Evolutionary conservation across 2,797 vertebrate species (phyloP).

Genomic region (Gymnoscopelus braueri): DNA sequence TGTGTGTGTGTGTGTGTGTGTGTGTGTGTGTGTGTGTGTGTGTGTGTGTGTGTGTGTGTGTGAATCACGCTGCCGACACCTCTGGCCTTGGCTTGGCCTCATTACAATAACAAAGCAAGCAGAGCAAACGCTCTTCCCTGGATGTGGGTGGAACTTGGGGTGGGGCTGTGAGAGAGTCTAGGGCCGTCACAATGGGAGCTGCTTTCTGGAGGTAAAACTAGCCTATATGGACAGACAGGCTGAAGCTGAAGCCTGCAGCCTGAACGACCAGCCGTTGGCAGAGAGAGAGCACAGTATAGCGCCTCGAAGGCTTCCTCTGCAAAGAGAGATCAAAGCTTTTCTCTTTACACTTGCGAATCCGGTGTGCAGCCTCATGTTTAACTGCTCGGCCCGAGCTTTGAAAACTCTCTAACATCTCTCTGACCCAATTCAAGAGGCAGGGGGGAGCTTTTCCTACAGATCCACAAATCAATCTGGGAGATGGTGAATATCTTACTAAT

Average conservation of each 20-base stretch:
- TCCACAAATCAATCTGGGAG: conserved; percentile 25
- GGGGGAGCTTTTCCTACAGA: conserved; percentile 16
- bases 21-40: conserved; percentile 18
- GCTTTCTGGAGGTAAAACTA: conserved; percentile 58
- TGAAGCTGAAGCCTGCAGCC: conserved; percentile 51
- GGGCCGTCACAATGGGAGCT: conserved; percentile 53
- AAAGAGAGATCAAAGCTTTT: conserved; percentile 63
- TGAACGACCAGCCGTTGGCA: conserved; percentile 46
- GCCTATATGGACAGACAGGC: conserved; percentile 26
- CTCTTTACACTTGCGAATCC: conserved; percentile 36
- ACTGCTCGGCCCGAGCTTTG: conserved; percentile 26
- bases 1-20: conserved; percentile 17
- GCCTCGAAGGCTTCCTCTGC: conserved; percentile 46
- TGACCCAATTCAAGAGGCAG: conserved; percentile 41
- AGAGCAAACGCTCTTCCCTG: conserved; percentile 46
- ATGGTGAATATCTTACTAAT: conserved; percentile 20
- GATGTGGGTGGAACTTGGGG: conserved; percentile 35
- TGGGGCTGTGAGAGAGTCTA: conserved; percentile 31
- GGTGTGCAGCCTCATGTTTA: conserved; percentile 45
- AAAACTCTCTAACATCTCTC: conserved; percentile 36
- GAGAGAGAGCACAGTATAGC: conserved; percentile 37
- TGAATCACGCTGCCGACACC: conserved; percentile 66
- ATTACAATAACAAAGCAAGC: conserved; percentile 83
- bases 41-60: neutral
- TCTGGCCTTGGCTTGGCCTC: conserved; percentile 69